Evolutionary conservation across 2,113 vertebrate genomes (phyloP), one percentile per base, ranked within the genome.

Genomic region (Takifugu flavidus): DNA sequence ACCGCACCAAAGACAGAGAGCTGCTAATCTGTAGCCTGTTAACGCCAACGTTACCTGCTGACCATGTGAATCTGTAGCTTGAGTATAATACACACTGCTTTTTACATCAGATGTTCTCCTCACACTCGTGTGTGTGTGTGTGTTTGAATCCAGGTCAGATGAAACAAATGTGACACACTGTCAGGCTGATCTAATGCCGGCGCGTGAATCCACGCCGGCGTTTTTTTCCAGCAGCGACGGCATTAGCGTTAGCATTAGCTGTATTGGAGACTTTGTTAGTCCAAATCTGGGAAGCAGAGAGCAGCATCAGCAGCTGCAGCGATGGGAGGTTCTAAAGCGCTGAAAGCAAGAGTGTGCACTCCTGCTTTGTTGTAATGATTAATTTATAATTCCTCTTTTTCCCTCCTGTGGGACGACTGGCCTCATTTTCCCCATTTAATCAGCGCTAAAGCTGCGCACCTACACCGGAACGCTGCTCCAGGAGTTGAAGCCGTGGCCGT

Each of bases 361-460:
- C 59, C 46, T 73, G 61, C 70, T 84, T 79, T 73, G 72, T 73
- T 63, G 50, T 75, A 68, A 82, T 88, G 79, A 82, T 83, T 88
- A 42, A 85, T 90, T 86, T 83, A 86, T 83, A 31, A 77, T 66
- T 62, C 52, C 13, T 15, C 50, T 60, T 63, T 67, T 81, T 75
- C 62, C 45, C 62, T 75, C 59, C 63, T 61, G 61, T 53, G 69
- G 57, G 69, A 77, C 57, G 55, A 44, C 53, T 82, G 76, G 64
- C 79, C 75, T 86, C 34, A 47, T 80, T 86, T 80, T 63, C 29
- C 51, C 52, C 45, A 49, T 78, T 62, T 56, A 71, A 62, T 65
- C 59, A 46, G 73, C 73, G 56, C 74, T 60, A 60, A 82, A 68
- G 72, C 49, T 28, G 56, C 56, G 60, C 67, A 62, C 51, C 63